Evolutionary conservation across 2,113 vertebrate genomes (phyloP), one percentile per base, ranked within the genome.

Genomic region (Rattus norvegicus): DNA sequence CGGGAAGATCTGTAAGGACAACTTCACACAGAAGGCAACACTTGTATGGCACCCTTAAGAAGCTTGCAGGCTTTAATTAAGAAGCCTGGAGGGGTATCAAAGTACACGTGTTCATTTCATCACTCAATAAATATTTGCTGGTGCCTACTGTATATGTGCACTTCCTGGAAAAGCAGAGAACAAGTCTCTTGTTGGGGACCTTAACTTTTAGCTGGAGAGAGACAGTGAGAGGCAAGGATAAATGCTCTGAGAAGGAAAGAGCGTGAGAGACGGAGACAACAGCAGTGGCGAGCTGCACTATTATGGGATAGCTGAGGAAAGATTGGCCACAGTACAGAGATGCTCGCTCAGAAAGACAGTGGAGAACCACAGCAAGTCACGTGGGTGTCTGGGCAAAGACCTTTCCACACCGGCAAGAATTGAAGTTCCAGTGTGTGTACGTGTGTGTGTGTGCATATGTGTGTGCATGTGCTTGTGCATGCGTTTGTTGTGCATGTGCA

Each of bases 1-100:
- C 7, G 65, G n/a, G 80, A 77, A 54, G 88, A 36, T 87, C 30
- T 81, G 2, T n/a, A 52, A 84, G 63, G 54, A 95, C 80, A 17
- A 33, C 36, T 69, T 92, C 54, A 79, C 54, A 54, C 17, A 81
- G 90, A 79, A 92, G 85, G 49, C 24, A 26, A 79, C 36, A 59
- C 36, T 28, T 56, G 39, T 39, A 1, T 4, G 26, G 54, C 12
- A 3, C 36, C 72, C 4, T 24, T 9, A 94, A 95, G 72, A 92
- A 14, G 76, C 16, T 7, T 8, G 20, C 63, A 80, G 28, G 65
- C 92, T 97, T 97, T 92, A 81, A 89, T 95, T 24, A 89, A n/a
- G 39, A 87, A 56, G 79, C 70, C 26, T 72, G 56, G 33, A 97
- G 59, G 87, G 77, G 39, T 5, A 69, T 89, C 69, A 93, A 61